Evolutionary conservation across 2,797 vertebrate species (phyloP).

Genomic region (Tapera naevia): DNA sequence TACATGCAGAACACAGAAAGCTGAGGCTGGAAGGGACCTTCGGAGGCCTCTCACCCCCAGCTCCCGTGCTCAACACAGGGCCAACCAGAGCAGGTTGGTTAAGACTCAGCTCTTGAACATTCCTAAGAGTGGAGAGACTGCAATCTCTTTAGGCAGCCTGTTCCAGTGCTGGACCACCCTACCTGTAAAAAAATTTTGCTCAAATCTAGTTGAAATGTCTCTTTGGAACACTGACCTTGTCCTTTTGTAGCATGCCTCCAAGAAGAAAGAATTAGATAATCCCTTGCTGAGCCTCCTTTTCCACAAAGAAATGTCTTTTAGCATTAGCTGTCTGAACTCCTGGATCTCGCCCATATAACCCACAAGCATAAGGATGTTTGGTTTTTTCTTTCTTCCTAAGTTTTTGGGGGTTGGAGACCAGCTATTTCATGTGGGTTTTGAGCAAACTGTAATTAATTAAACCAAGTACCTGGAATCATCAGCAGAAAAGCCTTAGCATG

Average conservation of each 20-base stretch:
- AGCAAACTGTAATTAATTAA: conserved; percentile 14
- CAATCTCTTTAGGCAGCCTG: background rate
- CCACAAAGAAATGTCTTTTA: background rate
- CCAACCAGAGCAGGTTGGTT: background rate
- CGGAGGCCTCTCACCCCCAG: background rate
- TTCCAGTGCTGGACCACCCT: background rate
- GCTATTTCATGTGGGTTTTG: conserved; percentile 16
- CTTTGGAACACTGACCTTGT: background rate
- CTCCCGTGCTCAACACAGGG: background rate
- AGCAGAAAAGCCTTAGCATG: background rate
- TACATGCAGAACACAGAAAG: background rate
- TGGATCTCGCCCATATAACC: background rate
- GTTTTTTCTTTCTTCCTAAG: background rate
- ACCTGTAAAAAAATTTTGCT: background rate
- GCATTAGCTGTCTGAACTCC: background rate
- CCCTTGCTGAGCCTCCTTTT: background rate
- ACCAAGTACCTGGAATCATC: background rate
- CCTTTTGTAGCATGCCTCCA: background rate
- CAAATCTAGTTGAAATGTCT: background rate
- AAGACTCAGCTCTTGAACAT: background rate
- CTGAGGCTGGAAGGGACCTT: background rate
- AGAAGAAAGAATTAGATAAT: background rate
- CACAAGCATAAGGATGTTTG: background rate
- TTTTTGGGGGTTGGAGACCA: background rate
- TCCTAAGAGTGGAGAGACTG: background rate